phyloP scores from a whole-genome alignment of 2,113 vertebrate genomes.

The Kryptolebias marmoratus region DNA sequence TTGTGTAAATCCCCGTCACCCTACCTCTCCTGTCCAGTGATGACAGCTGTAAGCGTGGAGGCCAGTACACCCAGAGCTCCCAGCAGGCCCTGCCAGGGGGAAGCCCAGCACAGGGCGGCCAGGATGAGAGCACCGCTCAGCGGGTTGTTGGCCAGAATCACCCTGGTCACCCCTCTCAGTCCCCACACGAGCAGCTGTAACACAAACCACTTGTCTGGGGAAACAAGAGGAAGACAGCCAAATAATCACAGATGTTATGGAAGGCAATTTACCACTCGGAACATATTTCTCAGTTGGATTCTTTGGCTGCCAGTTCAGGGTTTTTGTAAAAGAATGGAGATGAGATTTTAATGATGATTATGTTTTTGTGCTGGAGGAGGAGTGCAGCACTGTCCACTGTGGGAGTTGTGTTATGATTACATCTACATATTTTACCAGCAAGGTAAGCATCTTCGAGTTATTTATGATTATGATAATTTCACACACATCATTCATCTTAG shows the following conservation, averaged over 20 bases:
- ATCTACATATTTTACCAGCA: conserved; percentile 28
- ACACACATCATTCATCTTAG: conserved; percentile 9
- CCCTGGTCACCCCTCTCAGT: conserved; percentile 74
- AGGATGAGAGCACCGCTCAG: conserved; percentile 78
- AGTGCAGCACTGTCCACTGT: background rate
- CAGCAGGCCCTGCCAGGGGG: conserved; percentile 79
- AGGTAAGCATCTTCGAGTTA: conserved; percentile 16
- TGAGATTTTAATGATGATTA: conserved; percentile 27
- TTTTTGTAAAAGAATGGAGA: conserved; percentile 11
- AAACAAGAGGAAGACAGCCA: conserved; percentile 3
- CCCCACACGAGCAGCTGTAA: conserved; percentile 77
- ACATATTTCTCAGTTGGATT: background rate
- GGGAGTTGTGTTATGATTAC: conserved; percentile 21
- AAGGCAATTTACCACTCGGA: background rate
- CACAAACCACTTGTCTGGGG: conserved; percentile 69
- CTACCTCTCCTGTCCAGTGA: conserved; percentile 76
- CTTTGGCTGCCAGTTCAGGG: background rate
- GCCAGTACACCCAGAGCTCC: conserved; percentile 74
- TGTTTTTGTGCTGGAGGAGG: conserved; percentile 7
- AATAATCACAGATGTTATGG: background rate
- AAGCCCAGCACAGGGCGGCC: conserved; percentile 70
- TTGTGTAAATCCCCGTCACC: background rate
- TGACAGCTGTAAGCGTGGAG: conserved; percentile 77
- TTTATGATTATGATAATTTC: conserved; percentile 6
- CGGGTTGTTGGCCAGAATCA: conserved; percentile 81